These are phyloP conservation scores for Pseudomyrmex cubaensis DNA, from an alignment of 1,140 invertebrate species.

Conservation along the genomic window DNA sequence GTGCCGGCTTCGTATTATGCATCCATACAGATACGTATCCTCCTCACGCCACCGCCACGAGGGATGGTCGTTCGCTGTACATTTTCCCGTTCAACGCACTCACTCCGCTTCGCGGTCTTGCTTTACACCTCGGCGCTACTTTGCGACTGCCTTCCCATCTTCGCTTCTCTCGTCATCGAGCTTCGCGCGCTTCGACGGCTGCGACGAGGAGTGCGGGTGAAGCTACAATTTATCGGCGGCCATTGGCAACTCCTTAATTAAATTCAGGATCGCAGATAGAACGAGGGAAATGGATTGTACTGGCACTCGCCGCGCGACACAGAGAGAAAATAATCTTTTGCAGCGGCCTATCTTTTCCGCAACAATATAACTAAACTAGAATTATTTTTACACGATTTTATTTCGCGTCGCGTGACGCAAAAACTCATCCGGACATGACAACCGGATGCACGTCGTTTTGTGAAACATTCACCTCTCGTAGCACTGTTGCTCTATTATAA, in stretches of 20 bases:
- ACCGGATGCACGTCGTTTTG: conserved; percentile 4
- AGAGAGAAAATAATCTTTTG: conserved; percentile 20
- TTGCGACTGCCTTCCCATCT: conserved; percentile 50
- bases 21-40: conserved; percentile 53
- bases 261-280: conserved; percentile 55
- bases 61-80: conserved; percentile 70
- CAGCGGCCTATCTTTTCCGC: background rate
- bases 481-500: conserved; percentile 13
- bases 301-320: conserved; percentile 11
- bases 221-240: conserved; percentile 62
- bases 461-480: background rate
- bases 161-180: conserved; percentile 48
- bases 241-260: conserved; percentile 57
- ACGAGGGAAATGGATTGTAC: conserved; percentile 53
- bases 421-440: conserved; percentile 8
- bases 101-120: conserved; percentile 26
- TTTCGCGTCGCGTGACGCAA: background rate
- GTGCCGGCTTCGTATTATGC: conserved; percentile 39
- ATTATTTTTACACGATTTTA: background rate
- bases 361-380: background rate
- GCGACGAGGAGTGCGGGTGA: background rate
- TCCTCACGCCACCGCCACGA: conserved; percentile 53
- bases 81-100: conserved; percentile 72
- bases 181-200: conserved; percentile 31
- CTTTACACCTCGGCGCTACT: conserved; percentile 37